phyloP scores from a whole-genome alignment of 2,797 vertebrate genomes.

The Pitangus sulphuratus region DNA sequence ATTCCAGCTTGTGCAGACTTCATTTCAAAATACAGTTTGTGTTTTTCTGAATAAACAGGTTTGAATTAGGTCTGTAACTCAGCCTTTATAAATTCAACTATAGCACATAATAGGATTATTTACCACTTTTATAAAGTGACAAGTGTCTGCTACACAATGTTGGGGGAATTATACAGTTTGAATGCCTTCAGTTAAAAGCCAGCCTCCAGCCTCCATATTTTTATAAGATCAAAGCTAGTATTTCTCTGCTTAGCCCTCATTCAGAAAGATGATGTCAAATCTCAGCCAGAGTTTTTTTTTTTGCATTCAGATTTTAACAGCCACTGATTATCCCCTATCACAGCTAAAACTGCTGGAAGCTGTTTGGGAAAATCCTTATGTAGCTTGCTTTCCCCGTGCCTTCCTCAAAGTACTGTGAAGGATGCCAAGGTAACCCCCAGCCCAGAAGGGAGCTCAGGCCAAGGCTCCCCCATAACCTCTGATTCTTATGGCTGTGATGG shows the following conservation, averaged over 20 bases:
- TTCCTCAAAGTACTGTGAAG: background rate
- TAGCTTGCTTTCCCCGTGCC: background rate
- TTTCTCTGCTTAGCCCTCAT: conserved; percentile 30
- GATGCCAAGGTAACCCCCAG: background rate
- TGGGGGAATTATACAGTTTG: conserved; percentile 28
- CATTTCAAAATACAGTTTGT: background rate
- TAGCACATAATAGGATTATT: conserved; percentile 56
- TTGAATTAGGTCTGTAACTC: conserved; percentile 26
- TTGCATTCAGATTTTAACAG: conserved; percentile 29
- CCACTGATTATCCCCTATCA: conserved; percentile 12
- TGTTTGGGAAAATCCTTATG: background rate
- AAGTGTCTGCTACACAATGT: conserved; percentile 31
- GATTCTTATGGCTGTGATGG: background rate
- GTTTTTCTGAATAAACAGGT: conserved; percentile 42
- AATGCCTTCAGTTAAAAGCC: conserved; percentile 10
- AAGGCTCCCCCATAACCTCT: background rate
- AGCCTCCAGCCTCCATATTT: conserved; percentile 30
- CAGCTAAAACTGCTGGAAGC: conserved; percentile 15
- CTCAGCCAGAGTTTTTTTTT: background rate
- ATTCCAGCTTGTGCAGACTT: background rate
- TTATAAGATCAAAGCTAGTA: conserved; percentile 48
- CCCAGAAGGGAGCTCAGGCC: background rate
- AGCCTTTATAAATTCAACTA: conserved; percentile 38
- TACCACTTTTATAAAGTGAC: conserved; percentile 29
- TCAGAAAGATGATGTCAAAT: conserved; percentile 43